phyloP scores from a whole-genome alignment of 1,140 invertebrate genomes.

The Diabrotica undecimpunctata region DNA sequence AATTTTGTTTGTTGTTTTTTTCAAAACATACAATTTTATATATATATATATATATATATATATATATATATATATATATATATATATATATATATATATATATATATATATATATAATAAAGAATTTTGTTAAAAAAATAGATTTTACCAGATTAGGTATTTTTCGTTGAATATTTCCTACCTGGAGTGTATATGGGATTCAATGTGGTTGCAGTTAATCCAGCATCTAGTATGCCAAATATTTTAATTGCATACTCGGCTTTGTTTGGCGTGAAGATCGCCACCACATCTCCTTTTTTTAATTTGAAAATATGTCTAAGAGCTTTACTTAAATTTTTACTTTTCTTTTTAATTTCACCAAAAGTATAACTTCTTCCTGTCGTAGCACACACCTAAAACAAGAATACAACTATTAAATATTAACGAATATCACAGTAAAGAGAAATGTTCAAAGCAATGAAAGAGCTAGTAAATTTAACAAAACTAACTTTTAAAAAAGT shows the following conservation, averaged over 20 bases:
- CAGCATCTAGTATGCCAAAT: slow-evolving; percentile 65
- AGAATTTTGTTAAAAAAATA: too few species aligned
- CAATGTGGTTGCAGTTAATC: slow-evolving; percentile 68
- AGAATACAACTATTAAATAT: not conserved
- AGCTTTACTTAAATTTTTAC: slow-evolving; percentile 64
- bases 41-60: too few species aligned
- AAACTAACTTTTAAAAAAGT: too few species aligned
- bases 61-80: too few species aligned
- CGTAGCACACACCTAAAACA: slow-evolving; percentile 63
- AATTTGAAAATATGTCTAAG: slow-evolving; percentile 64
- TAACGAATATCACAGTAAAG: too few species aligned
- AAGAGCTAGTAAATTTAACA: too few species aligned
- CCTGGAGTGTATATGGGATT: slow-evolving; percentile 80
- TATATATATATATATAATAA: too few species aligned
- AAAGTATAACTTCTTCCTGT: slow-evolving; percentile 71
- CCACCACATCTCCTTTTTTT: slow-evolving; percentile 65
- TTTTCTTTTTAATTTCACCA: slow-evolving; percentile 58
- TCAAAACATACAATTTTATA: too few species aligned
- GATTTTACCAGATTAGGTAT: too few species aligned
- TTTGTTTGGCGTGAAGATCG: slow-evolving; percentile 68
- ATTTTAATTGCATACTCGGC: slow-evolving; percentile 70
- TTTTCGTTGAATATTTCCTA: slow-evolving; percentile 38
- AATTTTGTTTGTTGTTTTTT: too few species aligned
- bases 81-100: too few species aligned
- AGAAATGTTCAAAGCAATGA: too few species aligned